phyloP scores from a whole-genome alignment of 2,888 invertebrate species.

The Hypomecis atomaria region DNA sequence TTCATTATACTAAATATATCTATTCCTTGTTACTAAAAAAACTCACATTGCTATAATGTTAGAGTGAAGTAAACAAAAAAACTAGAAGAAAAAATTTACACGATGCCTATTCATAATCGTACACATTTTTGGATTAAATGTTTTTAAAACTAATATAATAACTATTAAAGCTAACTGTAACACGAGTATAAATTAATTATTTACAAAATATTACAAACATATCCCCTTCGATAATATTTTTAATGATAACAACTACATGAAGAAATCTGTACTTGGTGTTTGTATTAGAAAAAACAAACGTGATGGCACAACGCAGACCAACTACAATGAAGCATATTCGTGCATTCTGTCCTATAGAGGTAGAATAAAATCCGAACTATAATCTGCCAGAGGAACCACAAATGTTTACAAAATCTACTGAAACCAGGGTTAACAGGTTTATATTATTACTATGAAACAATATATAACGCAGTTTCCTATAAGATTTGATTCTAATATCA shows the following conservation, averaged over 20 bases:
- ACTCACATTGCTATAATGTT: conserved; percentile 44
- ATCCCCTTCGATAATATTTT: conserved; percentile 23
- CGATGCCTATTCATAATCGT: conserved; percentile 54
- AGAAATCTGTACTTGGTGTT: conserved; percentile 38
- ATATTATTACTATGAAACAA: no score
- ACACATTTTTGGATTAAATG: conserved; percentile 75
- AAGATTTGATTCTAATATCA: no score
- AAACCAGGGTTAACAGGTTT: no score
- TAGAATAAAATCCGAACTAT: conserved; percentile 2
- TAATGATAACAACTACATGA: conserved; percentile 8
- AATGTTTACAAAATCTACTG: no score
- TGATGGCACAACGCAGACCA: conserved; percentile 47
- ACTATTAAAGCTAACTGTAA: conserved; percentile 82
- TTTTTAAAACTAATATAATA: conserved; percentile 65
- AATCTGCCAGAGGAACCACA: background rate
- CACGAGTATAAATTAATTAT: conserved; percentile 79
- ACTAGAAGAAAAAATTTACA: conserved; percentile 51
- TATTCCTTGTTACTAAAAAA: conserved; percentile 39
- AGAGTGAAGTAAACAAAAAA: conserved; percentile 50
- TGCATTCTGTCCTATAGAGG: conserved; percentile 22
- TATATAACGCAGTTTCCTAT: no score
- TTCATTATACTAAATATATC: conserved; percentile 23
- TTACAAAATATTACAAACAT: conserved; percentile 79
- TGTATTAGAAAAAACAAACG: conserved; percentile 41
- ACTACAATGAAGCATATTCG: conserved; percentile 29